Evolutionary conservation across 2,797 vertebrate genomes (phyloP).

Genomic region (Hippopotamyrus pictus): DNA sequence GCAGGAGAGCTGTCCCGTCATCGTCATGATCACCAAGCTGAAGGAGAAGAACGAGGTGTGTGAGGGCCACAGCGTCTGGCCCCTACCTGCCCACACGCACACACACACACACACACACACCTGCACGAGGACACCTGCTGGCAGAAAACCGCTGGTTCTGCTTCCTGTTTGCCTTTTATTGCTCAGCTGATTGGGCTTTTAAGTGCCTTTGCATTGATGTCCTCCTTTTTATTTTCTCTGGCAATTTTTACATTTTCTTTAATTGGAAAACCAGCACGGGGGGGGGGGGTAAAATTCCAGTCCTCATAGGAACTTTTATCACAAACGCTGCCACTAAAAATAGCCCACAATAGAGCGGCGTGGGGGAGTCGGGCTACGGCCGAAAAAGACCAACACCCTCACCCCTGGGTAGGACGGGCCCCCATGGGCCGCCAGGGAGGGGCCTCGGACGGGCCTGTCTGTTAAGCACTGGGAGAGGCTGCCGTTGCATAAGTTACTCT

Average conservation of each 20-base stretch:
- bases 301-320: neutral
- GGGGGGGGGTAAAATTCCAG: neutral
- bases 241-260: neutral
- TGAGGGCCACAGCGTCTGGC: neutral
- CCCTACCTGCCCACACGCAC: neutral
- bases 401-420: conserved; percentile 41
- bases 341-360: conserved; percentile 15
- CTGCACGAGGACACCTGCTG: neutral
- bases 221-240: neutral
- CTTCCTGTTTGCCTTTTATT: neutral
- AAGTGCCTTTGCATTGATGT: neutral
- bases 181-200: neutral
- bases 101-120: neutral
- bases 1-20: conserved; percentile 86
- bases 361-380: neutral
- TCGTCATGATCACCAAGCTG: conserved; percentile 98
- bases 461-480: conserved; percentile 27
- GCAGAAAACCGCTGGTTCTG: neutral
- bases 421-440: conserved; percentile 43
- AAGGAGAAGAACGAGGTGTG: conserved; percentile 96
- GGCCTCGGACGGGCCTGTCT: conserved; percentile 14
- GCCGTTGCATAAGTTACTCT: neutral
- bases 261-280: neutral
- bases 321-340: conserved; percentile 10
- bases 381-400: conserved; percentile 48